A percentile compares a stretch with the other conserved stretches of the same genome.
phyloP scores from a whole-genome alignment of 2,888 invertebrate species.

The Clivina fossor region DNA sequence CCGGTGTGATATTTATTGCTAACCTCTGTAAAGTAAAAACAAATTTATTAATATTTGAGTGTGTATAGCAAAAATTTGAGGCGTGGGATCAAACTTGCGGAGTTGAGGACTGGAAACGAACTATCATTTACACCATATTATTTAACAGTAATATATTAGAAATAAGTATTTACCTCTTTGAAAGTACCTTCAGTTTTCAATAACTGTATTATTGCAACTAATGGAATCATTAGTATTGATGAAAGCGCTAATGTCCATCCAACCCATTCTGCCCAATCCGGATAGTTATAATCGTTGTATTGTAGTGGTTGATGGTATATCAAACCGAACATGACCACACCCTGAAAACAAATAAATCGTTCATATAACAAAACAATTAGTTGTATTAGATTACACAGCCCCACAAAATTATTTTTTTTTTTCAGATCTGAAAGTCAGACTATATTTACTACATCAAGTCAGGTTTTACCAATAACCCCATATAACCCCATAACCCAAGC shows the following conservation, averaged over 20 bases:
- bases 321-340: constrained; percentile 67
- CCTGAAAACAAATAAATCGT: constrained; percentile 51
- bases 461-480: too few species aligned
- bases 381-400: neutral
- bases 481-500: too few species aligned
- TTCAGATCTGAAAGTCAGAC: too few species aligned
- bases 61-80: too few species aligned
- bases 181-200: constrained; percentile 67
- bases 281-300: constrained; percentile 70
- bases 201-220: constrained; percentile 65
- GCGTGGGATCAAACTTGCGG: too few species aligned
- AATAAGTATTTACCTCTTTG: constrained; percentile 59
- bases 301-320: constrained; percentile 66
- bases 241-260: constrained; percentile 74
- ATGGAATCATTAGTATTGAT: constrained; percentile 72
- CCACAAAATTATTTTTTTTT: neutral
- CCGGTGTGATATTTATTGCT: constrained; percentile 67
- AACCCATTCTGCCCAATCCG: constrained; percentile 69
- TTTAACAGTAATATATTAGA: neutral
- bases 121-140: too few species aligned
- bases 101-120: too few species aligned
- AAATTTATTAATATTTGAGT: neutral
- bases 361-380: neutral
- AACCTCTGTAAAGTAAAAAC: constrained; percentile 56
- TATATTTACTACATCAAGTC: too few species aligned